These are phyloP conservation scores for Nephrotoma appendiculata DNA, from an alignment of 2,888 invertebrate genomes.

Conservation along the genomic window DNA sequence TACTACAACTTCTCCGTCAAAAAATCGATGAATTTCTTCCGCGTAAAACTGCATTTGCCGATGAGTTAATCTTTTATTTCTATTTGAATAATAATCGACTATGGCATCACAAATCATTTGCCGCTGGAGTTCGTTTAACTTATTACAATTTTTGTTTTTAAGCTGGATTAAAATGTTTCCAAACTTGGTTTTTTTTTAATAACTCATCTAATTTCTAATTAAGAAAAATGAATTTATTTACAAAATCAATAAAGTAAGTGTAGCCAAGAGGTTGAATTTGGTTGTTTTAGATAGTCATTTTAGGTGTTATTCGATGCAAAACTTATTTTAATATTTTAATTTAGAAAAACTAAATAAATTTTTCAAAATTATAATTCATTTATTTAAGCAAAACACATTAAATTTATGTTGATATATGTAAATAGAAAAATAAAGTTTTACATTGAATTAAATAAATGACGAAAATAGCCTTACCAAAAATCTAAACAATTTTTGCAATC, in stretches of 20 bases:
- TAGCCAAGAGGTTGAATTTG: too few species aligned
- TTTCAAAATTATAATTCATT: too few species aligned
- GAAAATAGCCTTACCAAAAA: too few species aligned
- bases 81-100: not conserved
- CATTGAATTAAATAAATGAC: too few species aligned
- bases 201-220: not conserved
- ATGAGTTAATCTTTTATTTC: not conserved
- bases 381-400: too few species aligned
- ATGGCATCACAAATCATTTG: not conserved
- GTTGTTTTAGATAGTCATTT: too few species aligned
- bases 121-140: not conserved
- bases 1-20: not conserved
- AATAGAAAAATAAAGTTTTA: too few species aligned
- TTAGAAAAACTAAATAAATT: too few species aligned
- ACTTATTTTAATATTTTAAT: too few species aligned
- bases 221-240: not conserved
- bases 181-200: not conserved
- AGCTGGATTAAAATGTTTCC: not conserved
- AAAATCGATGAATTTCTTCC: not conserved
- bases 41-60: not conserved
- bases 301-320: too few species aligned
- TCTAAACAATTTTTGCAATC: too few species aligned
- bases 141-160: not conserved
- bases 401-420: too few species aligned
- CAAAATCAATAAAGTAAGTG: not conserved